Conservation (phyloP, 2,797 vertebrate genomes). For the Melanotaenia boesemani region DNA sequence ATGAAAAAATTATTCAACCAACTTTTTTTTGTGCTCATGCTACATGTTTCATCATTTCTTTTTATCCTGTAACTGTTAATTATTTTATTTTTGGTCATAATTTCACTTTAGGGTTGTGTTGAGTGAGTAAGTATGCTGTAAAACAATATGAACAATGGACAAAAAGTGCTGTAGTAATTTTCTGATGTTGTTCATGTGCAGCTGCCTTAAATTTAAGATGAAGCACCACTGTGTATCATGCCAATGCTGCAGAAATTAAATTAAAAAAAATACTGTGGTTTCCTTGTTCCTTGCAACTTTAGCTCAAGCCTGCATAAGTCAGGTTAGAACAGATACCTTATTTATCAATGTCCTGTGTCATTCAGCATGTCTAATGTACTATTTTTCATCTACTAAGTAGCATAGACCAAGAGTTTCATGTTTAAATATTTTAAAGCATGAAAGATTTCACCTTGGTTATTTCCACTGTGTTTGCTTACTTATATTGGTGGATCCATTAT, state of each 20-base stretch:
- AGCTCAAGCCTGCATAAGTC: background rate
- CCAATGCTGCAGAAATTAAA: constrained; percentile 5
- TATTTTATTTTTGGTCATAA: too few relatives aligned
- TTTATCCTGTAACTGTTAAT: background rate
- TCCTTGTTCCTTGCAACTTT: constrained; percentile 19
- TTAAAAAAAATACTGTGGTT: constrained; percentile 28
- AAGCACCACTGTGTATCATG: background rate
- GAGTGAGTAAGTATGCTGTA: background rate
- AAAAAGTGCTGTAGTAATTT: too few relatives aligned
- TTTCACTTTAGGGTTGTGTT: background rate
- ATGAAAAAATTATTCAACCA: too few relatives aligned
- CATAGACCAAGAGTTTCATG: background rate
- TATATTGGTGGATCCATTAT: too few relatives aligned
- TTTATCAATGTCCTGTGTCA: background rate
- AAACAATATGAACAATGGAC: background rate
- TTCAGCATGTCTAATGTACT: background rate
- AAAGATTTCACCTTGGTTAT: too few relatives aligned
- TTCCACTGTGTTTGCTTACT: too few relatives aligned
- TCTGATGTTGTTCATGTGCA: background rate
- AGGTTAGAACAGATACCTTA: background rate
- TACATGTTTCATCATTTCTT: background rate
- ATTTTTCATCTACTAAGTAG: background rate
- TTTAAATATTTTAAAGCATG: background rate
- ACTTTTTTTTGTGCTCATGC: too few relatives aligned
- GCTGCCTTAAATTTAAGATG: background rate